A percentile compares a stretch with the other conserved stretches of the same genome.
phyloP scores from a whole-genome alignment of 1,140 invertebrate genomes.

The Drosophila sturtevanti region DNA sequence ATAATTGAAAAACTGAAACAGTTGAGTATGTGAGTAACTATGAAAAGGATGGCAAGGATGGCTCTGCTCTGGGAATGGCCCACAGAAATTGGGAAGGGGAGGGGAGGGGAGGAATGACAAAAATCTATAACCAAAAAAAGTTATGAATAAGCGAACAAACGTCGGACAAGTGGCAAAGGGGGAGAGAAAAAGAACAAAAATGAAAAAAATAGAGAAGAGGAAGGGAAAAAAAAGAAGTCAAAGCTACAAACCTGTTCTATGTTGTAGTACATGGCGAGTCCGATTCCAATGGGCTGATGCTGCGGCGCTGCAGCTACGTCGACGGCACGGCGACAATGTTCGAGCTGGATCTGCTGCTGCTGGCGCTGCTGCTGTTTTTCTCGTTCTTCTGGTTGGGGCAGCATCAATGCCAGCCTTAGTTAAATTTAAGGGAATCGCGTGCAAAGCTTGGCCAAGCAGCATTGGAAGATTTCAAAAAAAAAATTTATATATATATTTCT shows the following conservation, averaged over 20 bases:
- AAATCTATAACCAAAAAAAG: slow-evolving; percentile 80
- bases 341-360: slow-evolving; percentile 35
- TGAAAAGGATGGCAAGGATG: slow-evolving; percentile 28
- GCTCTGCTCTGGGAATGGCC: slow-evolving; percentile 18
- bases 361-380: slow-evolving; percentile 35
- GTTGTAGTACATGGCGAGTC: slow-evolving; percentile 66
- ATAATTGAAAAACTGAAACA: slow-evolving; percentile 82
- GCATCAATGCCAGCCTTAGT: background rate
- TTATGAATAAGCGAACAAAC: slow-evolving; percentile 72
- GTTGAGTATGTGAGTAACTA: slow-evolving; percentile 68
- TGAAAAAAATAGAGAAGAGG: background rate
- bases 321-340: slow-evolving; percentile 69
- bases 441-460: slow-evolving; percentile 64
- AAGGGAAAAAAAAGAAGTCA: slow-evolving; percentile 21
- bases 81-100: slow-evolving; percentile 11
- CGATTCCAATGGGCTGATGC: slow-evolving; percentile 56
- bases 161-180: slow-evolving; percentile 5
- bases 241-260: slow-evolving; percentile 78
- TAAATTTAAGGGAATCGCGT: slow-evolving; percentile 67
- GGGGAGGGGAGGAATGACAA: slow-evolving; percentile 54
- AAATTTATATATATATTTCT: slow-evolving; percentile 10
- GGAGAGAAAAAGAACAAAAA: slow-evolving; percentile 18
- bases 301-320: slow-evolving; percentile 53
- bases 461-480: slow-evolving; percentile 67
- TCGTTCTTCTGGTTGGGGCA: slow-evolving; percentile 39